Evolutionary conservation across 2,113 vertebrate genomes (phyloP), one percentile per base, ranked within the genome.

Genomic region (Labeo rohita): DNA sequence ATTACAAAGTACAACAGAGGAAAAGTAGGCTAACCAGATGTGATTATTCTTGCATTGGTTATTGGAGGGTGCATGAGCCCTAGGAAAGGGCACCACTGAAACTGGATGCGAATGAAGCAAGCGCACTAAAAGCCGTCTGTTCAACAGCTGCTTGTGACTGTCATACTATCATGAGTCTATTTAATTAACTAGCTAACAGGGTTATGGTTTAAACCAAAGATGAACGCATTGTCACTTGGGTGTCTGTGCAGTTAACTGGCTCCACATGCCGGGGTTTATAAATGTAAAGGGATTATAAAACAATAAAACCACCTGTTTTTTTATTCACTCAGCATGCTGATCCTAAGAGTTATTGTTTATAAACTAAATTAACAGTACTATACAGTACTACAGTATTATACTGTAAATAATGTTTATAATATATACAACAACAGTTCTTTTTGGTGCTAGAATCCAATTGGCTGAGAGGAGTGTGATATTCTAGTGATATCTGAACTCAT

Each of bases 1-100:
- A 84, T 84, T 80, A 78, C 50, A 28, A 66, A 79, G 45, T 84
- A 80, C 65, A 66, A 84, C 83, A 84, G 28, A 34, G 16, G 43
- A 59, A 70, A 88, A 80, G 59, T 47, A 76, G 83, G 85, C 61
- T 80, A 68, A 86, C 86, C n/a, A 76, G 54, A 65, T 75, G 86
- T 36, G 34, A 81, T 83, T 65, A 49, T 21, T 79, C 9, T 74
- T 75, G 78, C 77, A 54, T 16, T 80, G 86, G 59, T 87, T 87
- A 81, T 85, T 88, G 61, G 23, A 34, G 45, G 85, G 70, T 47
- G 4, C 50, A 16, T 39, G 54, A 87, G 73, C 11, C 10, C 47
- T 36, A 16, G 28, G 16, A 83, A 21, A 83, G 45, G 23, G 61
- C 61, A 61, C 59, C 1, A 4, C 28, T 10, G 36, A 28, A 70